Conservation (phyloP, 35 echinoderm and acorn worm genomes). For the Patiria miniata region DNA sequence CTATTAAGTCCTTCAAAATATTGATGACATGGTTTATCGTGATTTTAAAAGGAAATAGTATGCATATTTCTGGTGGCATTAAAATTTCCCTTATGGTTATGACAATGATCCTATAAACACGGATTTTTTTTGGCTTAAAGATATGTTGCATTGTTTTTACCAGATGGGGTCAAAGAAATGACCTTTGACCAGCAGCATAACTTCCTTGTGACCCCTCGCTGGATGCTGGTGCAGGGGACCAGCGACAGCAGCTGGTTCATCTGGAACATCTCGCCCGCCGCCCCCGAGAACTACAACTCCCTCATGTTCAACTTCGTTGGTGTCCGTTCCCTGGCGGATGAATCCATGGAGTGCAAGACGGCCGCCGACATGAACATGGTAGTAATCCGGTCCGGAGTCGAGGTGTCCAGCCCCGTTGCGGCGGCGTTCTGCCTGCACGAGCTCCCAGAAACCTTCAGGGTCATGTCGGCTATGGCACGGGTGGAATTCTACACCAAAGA, state of each 20-base stretch:
- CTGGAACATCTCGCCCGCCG: slow-evolving; percentile 17
- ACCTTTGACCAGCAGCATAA: neutral
- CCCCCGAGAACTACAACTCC: neutral
- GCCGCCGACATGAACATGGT: slow-evolving; percentile 21
- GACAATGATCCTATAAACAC: too few relatives aligned
- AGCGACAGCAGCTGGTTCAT: slow-evolving; percentile 13
- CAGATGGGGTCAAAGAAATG: neutral
- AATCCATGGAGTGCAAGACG: neutral
- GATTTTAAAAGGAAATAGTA: too few relatives aligned
- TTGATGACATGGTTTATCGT: too few relatives aligned
- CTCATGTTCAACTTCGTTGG: neutral
- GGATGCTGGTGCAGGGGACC: neutral
- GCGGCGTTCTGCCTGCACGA: slow-evolving; percentile 14
- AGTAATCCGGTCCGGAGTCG: slow-evolving; percentile 1
- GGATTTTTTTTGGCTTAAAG: too few relatives aligned
- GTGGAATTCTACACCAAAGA: slow-evolving; percentile 21
- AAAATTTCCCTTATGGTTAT: too few relatives aligned
- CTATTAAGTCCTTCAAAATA: too few relatives aligned
- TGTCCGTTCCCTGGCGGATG: neutral
- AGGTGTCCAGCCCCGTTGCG: neutral
- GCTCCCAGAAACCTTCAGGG: neutral
- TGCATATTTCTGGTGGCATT: too few relatives aligned
- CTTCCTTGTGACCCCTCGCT: neutral
- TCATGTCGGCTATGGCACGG: neutral
- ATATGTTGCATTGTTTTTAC: neutral